Conservation (phyloP, 2,888 invertebrate species). For the Drosophila buzzatii region DNA sequence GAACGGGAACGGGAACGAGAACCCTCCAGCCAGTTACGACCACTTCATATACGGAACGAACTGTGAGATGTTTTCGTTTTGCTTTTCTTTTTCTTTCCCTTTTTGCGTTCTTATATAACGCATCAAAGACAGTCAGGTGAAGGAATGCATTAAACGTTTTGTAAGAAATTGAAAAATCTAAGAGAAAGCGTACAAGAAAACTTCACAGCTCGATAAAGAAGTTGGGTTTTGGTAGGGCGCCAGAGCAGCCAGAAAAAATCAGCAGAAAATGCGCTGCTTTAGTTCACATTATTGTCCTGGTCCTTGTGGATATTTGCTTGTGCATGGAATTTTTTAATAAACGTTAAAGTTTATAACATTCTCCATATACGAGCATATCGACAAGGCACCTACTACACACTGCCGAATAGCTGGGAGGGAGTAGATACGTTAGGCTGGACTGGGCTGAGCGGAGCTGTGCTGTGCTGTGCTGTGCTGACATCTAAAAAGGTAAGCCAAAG, state of each 20-base stretch:
- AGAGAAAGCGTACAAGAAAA: constrained; percentile 12
- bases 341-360: constrained; percentile 81
- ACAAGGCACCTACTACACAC: constrained; percentile 41
- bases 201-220: constrained; percentile 15
- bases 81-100: constrained; percentile 2
- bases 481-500: constrained; percentile 74
- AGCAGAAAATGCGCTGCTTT: constrained; percentile 74
- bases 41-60: constrained; percentile 64
- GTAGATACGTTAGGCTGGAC: neutral
- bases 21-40: constrained; percentile 38
- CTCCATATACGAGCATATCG: constrained; percentile 61
- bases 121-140: constrained; percentile 80
- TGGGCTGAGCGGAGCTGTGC: neutral
- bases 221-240: neutral
- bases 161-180: constrained; percentile 80
- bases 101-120: constrained; percentile 32
- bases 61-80: constrained; percentile 17
- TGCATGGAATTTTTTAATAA: constrained; percentile 78
- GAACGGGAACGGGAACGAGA: neutral
- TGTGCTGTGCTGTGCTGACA: neutral
- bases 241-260: constrained; percentile 56
- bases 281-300: constrained; percentile 76
- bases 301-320: constrained; percentile 47
- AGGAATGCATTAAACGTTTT: constrained; percentile 74
- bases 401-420: neutral